Conservation (phyloP, 2,113 vertebrate genomes). For the Dunckerocampus dactyliophorus region DNA sequence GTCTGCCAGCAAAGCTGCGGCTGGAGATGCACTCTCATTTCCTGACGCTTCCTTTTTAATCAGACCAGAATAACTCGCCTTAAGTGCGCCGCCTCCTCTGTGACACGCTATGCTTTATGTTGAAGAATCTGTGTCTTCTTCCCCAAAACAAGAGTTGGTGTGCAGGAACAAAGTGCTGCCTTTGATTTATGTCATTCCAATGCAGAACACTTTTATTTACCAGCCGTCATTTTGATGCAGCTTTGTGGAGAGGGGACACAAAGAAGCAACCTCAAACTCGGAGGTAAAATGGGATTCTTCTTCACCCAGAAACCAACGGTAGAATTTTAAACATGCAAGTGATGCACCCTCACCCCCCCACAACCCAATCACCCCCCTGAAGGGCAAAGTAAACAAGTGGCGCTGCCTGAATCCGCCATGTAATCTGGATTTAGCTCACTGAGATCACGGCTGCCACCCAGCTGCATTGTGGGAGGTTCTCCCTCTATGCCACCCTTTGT, state of each 20-base stretch:
- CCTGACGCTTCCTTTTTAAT: conserved; percentile 47
- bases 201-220: neutral
- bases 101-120: conserved; percentile 6
- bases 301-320: neutral
- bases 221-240: neutral
- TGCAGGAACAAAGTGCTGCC: neutral
- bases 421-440: conserved; percentile 82
- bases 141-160: conserved; percentile 1
- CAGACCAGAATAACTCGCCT: conserved; percentile 25
- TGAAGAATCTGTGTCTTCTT: neutral
- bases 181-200: conserved; percentile 5
- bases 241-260: neutral
- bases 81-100: conserved; percentile 21
- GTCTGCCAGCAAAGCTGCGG: conserved; percentile 40
- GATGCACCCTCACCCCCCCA: neutral
- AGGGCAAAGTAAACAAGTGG: conserved; percentile 75
- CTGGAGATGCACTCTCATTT: conserved; percentile 48
- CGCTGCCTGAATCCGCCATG: conserved; percentile 80
- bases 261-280: neutral
- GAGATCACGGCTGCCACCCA: conserved; percentile 75
- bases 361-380: conserved; percentile 29
- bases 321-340: neutral
- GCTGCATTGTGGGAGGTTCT: conserved; percentile 76
- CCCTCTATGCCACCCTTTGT: conserved; percentile 82
- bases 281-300: neutral